These are phyloP conservation scores for Ardeotis arabs DNA, from an alignment of 2,113 vertebrate species.

Conservation along the genomic window DNA sequence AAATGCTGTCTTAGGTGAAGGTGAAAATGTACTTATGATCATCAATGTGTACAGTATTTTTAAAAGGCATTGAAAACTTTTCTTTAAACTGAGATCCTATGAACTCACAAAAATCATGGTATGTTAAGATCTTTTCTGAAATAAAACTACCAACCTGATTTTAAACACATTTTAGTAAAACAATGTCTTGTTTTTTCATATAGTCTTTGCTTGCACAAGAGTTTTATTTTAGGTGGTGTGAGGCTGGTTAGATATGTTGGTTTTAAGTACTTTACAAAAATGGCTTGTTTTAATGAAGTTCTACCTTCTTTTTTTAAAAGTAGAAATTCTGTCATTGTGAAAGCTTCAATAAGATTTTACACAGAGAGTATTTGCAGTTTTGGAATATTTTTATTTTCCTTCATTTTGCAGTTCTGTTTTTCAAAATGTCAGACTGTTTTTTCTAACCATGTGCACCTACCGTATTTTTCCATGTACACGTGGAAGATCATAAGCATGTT, in stretches of 20 bases:
- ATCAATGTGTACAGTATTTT: not conserved
- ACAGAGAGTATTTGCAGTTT: not conserved
- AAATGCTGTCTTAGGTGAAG: not conserved
- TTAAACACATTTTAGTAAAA: not conserved
- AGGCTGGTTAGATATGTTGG: not conserved
- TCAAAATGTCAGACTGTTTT: not conserved
- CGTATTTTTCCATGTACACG: not conserved
- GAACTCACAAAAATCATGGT: not conserved
- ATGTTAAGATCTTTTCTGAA: not conserved
- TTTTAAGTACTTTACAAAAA: not conserved
- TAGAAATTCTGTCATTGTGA: not conserved
- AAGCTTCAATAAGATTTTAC: not conserved
- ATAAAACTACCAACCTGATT: not conserved
- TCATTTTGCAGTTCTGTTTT: not conserved
- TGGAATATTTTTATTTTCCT: not conserved
- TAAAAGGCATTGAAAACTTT: not conserved
- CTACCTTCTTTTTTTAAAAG: not conserved
- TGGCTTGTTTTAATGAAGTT: not conserved
- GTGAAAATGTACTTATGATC: not conserved
- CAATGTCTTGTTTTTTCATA: not conserved
- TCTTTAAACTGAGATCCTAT: not conserved
- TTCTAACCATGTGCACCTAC: not conserved
- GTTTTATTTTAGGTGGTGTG: not conserved
- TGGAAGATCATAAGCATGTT: not conserved
- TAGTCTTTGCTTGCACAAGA: not conserved